phyloP scores from a whole-genome alignment of 2,888 invertebrate species.

The Seira ritae region DNA sequence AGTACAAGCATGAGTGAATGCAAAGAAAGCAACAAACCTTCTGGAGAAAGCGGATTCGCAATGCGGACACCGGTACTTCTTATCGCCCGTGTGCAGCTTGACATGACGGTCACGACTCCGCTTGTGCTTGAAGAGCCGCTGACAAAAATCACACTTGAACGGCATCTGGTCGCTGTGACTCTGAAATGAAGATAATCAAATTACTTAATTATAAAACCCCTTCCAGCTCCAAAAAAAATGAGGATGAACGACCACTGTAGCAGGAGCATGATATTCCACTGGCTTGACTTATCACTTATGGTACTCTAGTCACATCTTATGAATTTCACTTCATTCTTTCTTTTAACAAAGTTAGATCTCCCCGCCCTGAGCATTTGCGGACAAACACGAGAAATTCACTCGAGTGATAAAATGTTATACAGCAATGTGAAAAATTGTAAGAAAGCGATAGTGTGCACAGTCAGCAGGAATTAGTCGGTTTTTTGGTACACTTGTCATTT shows the following conservation, averaged over 20 bases:
- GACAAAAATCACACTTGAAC: constrained; percentile 93
- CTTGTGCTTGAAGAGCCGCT: constrained; percentile 95
- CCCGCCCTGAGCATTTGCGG: constrained; percentile 38
- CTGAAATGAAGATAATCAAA: constrained; percentile 78
- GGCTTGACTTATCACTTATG: not conserved
- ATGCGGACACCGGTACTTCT: constrained; percentile 92
- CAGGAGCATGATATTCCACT: no score
- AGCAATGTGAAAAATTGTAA: no score
- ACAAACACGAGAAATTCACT: not conserved
- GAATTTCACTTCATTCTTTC: constrained; percentile 34
- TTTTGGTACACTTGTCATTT: no score
- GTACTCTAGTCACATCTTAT: constrained; percentile 33
- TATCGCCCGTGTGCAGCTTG: constrained; percentile 93
- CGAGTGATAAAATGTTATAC: no score
- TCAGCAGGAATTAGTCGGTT: no score
- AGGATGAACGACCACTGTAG: no score
- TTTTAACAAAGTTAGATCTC: no score
- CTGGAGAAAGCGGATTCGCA: constrained; percentile 95
- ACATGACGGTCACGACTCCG: constrained; percentile 94
- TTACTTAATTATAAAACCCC: constrained; percentile 60
- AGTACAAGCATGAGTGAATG: not conserved
- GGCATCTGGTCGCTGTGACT: constrained; percentile 95
- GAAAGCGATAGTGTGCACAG: no score
- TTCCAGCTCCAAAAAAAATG: constrained; percentile 33
- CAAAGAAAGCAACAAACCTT: constrained; percentile 80